Evolutionary conservation across 2,113 vertebrate genomes (phyloP).

Genomic region (Seriola aureovittata): DNA sequence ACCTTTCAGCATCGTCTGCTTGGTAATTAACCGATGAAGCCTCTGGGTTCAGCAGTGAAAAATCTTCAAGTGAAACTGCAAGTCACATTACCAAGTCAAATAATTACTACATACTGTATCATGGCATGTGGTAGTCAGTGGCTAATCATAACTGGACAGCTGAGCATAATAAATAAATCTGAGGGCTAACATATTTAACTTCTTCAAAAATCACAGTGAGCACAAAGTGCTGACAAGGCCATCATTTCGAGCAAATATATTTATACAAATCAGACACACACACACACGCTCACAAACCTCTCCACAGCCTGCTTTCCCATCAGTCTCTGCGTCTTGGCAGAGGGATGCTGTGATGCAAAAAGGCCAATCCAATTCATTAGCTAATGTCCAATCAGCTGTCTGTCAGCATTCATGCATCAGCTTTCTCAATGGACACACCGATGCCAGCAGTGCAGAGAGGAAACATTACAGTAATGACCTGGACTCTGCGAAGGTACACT

Average conservation of each 20-base stretch:
- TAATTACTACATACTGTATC: too few relatives aligned
- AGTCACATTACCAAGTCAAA: background rate
- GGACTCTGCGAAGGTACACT: background rate
- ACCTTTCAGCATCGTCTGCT: background rate
- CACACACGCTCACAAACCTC: background rate
- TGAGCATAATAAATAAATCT: background rate
- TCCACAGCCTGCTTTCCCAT: background rate
- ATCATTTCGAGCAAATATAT: background rate
- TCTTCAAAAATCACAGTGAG: constrained; percentile 1
- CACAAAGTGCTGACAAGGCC: background rate
- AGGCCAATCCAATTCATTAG: constrained; percentile 56
- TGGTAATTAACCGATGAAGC: background rate
- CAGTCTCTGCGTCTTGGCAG: constrained; percentile 18
- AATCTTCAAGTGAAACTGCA: background rate
- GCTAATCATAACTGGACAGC: background rate
- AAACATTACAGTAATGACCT: background rate
- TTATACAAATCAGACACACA: background rate
- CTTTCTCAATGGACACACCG: background rate
- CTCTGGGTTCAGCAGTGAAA: background rate
- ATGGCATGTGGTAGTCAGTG: background rate
- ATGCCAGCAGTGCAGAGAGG: constrained; percentile 1
- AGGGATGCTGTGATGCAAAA: background rate
- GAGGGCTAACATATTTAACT: background rate
- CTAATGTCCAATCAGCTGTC: constrained; percentile 43
- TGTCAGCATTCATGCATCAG: constrained; percentile 6